phyloP scores from a whole-genome alignment of 2,888 invertebrate species.

The Nephrotoma flavescens region DNA sequence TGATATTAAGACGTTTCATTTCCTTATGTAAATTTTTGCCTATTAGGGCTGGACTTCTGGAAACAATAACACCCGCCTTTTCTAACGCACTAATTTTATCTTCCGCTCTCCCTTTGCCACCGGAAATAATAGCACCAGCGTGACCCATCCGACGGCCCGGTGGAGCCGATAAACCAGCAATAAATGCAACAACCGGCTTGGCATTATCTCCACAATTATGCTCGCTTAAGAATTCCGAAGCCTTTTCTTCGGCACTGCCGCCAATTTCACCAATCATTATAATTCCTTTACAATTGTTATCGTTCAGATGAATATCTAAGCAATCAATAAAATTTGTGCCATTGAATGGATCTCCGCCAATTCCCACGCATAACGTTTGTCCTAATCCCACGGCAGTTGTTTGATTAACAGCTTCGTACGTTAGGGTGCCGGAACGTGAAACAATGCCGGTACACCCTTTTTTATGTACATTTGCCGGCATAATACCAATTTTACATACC shows the following conservation, averaged over 20 bases:
- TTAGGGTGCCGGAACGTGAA: conserved; percentile 92
- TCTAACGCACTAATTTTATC: conserved; percentile 94
- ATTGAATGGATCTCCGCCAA: conserved; percentile 99
- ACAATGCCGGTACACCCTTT: conserved; percentile 86
- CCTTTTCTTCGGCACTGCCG: conserved; percentile 92
- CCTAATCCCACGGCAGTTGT: conserved; percentile 85
- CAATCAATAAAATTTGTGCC: conserved; percentile 99
- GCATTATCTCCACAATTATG: conserved; percentile 69
- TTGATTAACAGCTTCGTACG: conserved; percentile 98
- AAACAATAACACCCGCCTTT: conserved; percentile 87
- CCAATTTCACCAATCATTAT: conserved; percentile 99
- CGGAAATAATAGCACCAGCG: conserved; percentile 98
- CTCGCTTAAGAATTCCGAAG: conserved; percentile 77
- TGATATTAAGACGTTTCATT: conserved; percentile 65
- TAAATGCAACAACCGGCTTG: conserved; percentile 97
- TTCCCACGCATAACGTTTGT: conserved; percentile 94
- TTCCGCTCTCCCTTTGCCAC: conserved; percentile 95
- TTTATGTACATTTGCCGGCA: conserved; percentile 98
- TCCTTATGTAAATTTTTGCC: conserved; percentile 77
- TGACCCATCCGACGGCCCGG: conserved; percentile 98
- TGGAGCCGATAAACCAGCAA: conserved; percentile 96
- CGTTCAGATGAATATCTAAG: conserved; percentile 85
- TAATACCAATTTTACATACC: conserved; percentile 94
- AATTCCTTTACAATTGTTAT: conserved; percentile 89
- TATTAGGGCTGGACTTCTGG: conserved; percentile 89